Evolutionary conservation across 23 tunicate species (phyloP), one percentile per base, ranked within the genome.

Genomic region (Ascidia mentula): DNA sequence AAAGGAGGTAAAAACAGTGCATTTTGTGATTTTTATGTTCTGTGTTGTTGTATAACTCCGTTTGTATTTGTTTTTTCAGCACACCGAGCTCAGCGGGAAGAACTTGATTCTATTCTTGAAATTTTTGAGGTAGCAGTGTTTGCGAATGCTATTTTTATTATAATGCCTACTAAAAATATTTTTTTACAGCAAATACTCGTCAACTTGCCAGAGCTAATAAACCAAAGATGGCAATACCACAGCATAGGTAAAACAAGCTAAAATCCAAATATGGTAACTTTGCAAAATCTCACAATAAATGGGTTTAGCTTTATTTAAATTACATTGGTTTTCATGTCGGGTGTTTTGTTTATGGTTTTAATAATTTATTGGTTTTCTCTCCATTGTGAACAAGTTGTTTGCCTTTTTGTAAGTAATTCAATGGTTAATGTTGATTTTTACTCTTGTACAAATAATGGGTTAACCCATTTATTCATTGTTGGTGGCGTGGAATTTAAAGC

Each of bases 1-100:
- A 84, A 83, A 80, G 85, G 85, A 33, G 73, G 91, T 80, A 74
- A 86, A 80, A 79, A n/a, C n/a, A n/a, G n/a, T n/a, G n/a, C n/a
- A n/a, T n/a, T n/a, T n/a, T n/a, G n/a, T n/a, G n/a, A n/a, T n/a
- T n/a, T n/a, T n/a, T n/a, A n/a, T n/a, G n/a, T n/a, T n/a, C n/a
- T n/a, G n/a, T n/a, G n/a, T n/a, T n/a, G n/a, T n/a, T n/a, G n/a
- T n/a, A n/a, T n/a, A n/a, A n/a, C n/a, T n/a, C n/a, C n/a, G n/a
- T n/a, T n/a, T n/a, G n/a, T n/a, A n/a, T n/a, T n/a, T n/a, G n/a
- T n/a, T 72, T 38, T 75, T 80, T 18, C 60, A 92, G 97, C 89
- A 77, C 97, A 92, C 77, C 86, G 92, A 76, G 97, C 97, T 59
- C 97, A 92, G 40, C 73, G 97, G 69, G 97, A 92, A 76, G 97